Base-by-base conservation (phyloP, 2,797 vertebrate genomes). In the Pseudomugil tenellus region DNA sequence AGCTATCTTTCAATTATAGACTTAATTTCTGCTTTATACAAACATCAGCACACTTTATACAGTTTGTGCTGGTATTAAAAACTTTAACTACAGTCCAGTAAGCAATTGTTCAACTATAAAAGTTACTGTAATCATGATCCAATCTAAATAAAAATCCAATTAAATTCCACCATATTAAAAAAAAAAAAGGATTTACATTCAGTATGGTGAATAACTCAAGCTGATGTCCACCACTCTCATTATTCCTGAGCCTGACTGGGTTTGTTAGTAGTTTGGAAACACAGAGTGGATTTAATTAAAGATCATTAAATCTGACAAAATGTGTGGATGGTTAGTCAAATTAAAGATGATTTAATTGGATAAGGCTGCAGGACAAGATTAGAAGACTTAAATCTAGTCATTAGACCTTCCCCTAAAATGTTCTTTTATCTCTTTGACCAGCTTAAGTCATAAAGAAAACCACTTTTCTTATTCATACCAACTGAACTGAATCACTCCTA, bases 261-360 rank as follows among this genome's bases (percentile, higher is more conserved):
- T 46, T 26, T 26, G 31, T 71, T 58, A 70, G 67, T 73, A 14
- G 16, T 41, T 69, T 62, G 14, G 9, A 74, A 31, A 77, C 23
- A 67, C 11, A 34, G 32, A 77, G 51, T 69, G 82, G 82, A 86
- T 67, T 67, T 70, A 77, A 81, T 84, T 70, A 74, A 25, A 63
- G 29, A 56, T 77, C 48, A 86, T 84, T 84, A 75, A 67, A 77
- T 62, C 32, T 83, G 76, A 67, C 76, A 77, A 52, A 68, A 73
- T 78, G 71, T 78, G 26, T 48, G 49, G 63, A 61, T 9, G 25
- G 32, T 78, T 82, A 52, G 63, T 73, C 34, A 74, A 77, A 71
- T 63, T 51, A 72, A 37, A 68, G n/a, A 70, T 78, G n/a, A 79
- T 70, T 75, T 81, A 37, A 80, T 13, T 70, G 72, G 76, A 67